Evolutionary conservation across 2,113 vertebrate genomes (phyloP), one percentile per base, ranked within the genome.

Genomic region (Thermophis baileyi): DNA sequence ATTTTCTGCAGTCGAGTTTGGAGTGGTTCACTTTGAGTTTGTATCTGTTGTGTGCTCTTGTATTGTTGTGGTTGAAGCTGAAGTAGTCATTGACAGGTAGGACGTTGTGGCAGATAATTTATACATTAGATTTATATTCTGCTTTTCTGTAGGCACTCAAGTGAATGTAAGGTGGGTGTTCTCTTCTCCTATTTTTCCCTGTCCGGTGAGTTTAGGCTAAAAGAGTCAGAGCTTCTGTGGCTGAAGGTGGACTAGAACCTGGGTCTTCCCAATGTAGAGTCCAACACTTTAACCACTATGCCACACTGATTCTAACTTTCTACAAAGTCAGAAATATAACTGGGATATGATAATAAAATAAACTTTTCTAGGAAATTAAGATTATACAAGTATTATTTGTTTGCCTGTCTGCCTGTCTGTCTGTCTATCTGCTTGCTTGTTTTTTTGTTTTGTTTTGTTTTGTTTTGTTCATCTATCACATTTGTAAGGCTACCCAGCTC

Each of bases 361-460:
- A 44, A 86, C 88, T 74, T 0, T 74, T 92, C 86, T 94, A 95
- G 74, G 18, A 25, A 92, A 92, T 57, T 44, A 93, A 18, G 44
- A 30, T 11, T 0, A 40, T 54, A 89, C 40, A 93, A n/a, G n/a
- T 40, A 81, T 81, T 81, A 81, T 40, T 81, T 81, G 35, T 40
- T 20, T 40, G n/a, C n/a, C 16, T 74, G 57, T 10, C 20, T 55
- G 1, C 7, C 24, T 25, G 30, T 2, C 57, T 69, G 27, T 14
- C 6, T 25, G 30, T 2, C 57, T 69, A 11, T 14, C 6, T 69
- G 6, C n/a, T 7, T 74, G 69, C 5, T 20, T 18, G 16, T 16
- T 8, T 57, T 2, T 25, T 25, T 57, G 16, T 20, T 18, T 54
- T n/a, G n/a, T n/a, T n/a, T 20, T 18, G 16, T 16, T 8, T 57